Evolutionary conservation across 2,888 invertebrate genomes (phyloP), one percentile per base, ranked within the genome.

Genomic region (Dynastes hyllus): DNA sequence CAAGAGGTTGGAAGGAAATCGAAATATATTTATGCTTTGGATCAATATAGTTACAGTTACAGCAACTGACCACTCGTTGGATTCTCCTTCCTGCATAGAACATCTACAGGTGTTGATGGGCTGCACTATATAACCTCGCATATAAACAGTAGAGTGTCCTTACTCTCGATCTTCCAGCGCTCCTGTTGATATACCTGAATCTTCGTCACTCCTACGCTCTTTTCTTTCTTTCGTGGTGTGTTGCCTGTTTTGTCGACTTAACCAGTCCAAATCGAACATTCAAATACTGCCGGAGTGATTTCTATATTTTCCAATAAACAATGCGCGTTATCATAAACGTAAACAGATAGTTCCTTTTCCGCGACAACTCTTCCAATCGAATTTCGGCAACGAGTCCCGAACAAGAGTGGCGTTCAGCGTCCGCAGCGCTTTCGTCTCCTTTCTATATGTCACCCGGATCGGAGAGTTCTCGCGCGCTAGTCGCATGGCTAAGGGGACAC

Each of bases 401-500:
- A 32, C 32, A 63, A 32, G 11, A 32, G 63, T 29, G 22, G 63
- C 63, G 63, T 63, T 29, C 63, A 63, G 29, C 32, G 29, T 45
- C 32, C 8, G 63, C 63, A 27, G 63, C 63, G 63, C 32, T 32
- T 16, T 29, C 29, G 63, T 29, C 29, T 63, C 29, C 32, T 13
- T 55, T 5, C 55, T 29, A 9, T 32, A 9, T 63, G 63, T 63
- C 63, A 63, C 29, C 63, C n/a, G n/a, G 13, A 55, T 27, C 53
- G 53, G 16, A 13, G 16, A 16, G 53, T 53, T 53, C 32, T 37
- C 32, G 32, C 32, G 32, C 32, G 53, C 27, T 11, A 61, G 61
- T 61, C 63, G 63, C 63, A 32, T 63, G 63, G 63, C 37, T 32
- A 80, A 83, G 83, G 45, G 83, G 84, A 81, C 84, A 83, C 32